Evolutionary conservation across 2,888 invertebrate genomes (phyloP).

Genomic region (Acheta domesticus): DNA sequence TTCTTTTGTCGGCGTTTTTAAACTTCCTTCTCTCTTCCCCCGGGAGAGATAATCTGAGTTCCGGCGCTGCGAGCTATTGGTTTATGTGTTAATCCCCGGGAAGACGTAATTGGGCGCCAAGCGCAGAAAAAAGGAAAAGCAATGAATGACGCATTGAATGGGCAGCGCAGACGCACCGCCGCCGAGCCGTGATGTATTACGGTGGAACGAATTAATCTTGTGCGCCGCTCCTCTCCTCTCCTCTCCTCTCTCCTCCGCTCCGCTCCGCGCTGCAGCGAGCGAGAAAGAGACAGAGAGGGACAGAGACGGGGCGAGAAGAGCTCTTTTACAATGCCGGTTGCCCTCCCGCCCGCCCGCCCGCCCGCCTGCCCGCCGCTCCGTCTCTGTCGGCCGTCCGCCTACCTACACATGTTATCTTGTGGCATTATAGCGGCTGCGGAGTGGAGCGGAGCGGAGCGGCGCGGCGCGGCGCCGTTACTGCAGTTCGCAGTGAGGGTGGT

Average conservation of each 20-base stretch:
- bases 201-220: constrained; percentile 1
- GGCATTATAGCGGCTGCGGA: neutral
- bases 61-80: neutral
- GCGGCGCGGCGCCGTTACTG: neutral
- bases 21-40: constrained; percentile 3
- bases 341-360: neutral
- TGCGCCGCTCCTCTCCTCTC: neutral
- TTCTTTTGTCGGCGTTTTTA: neutral
- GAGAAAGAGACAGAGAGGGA: neutral
- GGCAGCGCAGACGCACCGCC: neutral
- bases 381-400: neutral
- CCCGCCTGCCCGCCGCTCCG: neutral
- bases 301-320: neutral
- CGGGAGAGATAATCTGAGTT: neutral
- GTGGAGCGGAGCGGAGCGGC: neutral
- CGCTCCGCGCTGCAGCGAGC: neutral
- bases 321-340: neutral
- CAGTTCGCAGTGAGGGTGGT: neutral
- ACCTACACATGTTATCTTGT: neutral
- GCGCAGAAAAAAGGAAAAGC: constrained; percentile 7
- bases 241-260: too few species aligned
- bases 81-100: constrained; percentile 1
- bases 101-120: neutral
- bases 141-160: constrained; percentile 3
- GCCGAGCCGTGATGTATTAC: constrained; percentile 11